Evolutionary conservation across 1,140 invertebrate species (phyloP), one percentile per base, ranked within the genome.

Genomic region (Sinonovacula constricta): DNA sequence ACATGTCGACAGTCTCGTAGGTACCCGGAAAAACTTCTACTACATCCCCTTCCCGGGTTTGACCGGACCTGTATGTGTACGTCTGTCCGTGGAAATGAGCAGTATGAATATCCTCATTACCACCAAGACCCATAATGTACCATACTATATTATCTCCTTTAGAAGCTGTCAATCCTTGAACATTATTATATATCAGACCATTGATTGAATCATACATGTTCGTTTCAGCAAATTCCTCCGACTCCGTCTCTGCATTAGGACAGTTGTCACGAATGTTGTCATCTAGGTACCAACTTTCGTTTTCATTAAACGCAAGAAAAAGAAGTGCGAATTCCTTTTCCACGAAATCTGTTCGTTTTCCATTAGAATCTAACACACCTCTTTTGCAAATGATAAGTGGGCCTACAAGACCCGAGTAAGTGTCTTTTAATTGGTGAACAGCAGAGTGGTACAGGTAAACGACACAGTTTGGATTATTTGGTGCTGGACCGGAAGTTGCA

Each of bases 41-140:
- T 0, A 89, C 88, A 63, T 89, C 88, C 5, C 79, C 79, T 51
- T 86, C 67, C 60, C 84, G 81, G 12, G 67, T 45, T 5, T 78
- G 62, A 18, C 80, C 78, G 15, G 81, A 66, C 57, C 82, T 75
- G 15, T 79, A 71, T 0, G 83, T 60, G 78, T 88, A 86, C 2
- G 86, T 88, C 45, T 88, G 86, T 7, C 87, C 88, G 75, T 89
- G 88, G 76, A 89, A 87, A 70, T 89, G 88, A 15, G 84, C 87
- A 0, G 88, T 87, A 56, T 89, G 88, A 72, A 87, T 82, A 62
- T 89, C 88, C 28, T 76, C 56, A 45, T 84, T 84, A 14, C 82
- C 81, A 3, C 88, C 88, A 24, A 88, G 77, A 2, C 85, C 86
- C 12, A 89, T 63, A 7, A 89, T 53, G 53, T 88, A 88, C 85